These are phyloP conservation scores for Guaruba guarouba DNA, from an alignment of 2,113 vertebrate species.

Conservation along the genomic window DNA sequence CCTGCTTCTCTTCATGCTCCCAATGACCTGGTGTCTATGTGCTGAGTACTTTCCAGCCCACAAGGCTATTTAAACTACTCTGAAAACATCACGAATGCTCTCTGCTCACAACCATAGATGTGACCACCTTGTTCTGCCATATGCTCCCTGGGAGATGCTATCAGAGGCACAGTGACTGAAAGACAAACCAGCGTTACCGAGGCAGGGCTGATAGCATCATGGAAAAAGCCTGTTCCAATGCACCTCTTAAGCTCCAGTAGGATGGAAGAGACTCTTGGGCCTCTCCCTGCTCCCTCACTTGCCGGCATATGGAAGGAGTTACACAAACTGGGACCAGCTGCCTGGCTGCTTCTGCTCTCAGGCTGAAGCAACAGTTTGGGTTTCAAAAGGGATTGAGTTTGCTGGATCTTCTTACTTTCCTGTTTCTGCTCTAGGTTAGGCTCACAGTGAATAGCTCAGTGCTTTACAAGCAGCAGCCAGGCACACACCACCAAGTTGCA, in stretches of 20 bases:
- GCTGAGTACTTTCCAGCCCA: neutral
- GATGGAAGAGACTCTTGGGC: neutral
- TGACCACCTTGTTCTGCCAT: neutral
- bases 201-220: neutral
- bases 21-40: neutral
- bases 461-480: neutral
- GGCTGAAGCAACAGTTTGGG: neutral
- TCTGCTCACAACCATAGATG: neutral
- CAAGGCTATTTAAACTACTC: neutral
- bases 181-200: neutral
- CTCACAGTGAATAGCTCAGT: neutral
- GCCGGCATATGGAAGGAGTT: neutral
- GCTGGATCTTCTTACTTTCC: neutral
- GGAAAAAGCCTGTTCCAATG: neutral
- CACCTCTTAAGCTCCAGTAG: neutral
- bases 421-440: neutral
- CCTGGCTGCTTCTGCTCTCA: neutral
- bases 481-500: neutral
- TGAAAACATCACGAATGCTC: neutral
- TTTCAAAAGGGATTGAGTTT: neutral
- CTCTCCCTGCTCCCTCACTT: neutral
- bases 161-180: neutral
- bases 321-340: constrained; percentile 48
- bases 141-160: neutral
- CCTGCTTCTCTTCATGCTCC: neutral